Base-by-base conservation (phyloP, 2,888 invertebrate genomes). In the Dendrolimus pini region DNA sequence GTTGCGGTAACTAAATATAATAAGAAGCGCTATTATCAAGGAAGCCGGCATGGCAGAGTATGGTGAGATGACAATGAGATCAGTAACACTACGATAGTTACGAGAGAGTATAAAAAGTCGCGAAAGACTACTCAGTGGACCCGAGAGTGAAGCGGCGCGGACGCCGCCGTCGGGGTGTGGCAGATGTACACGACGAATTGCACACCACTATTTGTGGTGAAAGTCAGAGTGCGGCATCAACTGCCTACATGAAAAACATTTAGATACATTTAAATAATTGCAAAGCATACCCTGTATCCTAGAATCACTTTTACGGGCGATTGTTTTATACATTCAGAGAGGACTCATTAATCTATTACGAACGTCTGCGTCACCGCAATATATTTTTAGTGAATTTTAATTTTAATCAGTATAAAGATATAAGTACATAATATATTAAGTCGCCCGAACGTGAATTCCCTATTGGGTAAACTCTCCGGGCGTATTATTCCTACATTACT, bases 281-380 rank as follows among this genome's bases (percentile, higher is more conserved):
- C 95, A 95, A 96, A 95, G 95, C 95, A 95, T 96, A 96, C 96
- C 96, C 96, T 96, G 96, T 96, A 95, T 95, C 96, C 96, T 95
- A 95, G 93, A 94, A 94, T 94, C 94, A 94, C 94, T 93, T 93
- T 47, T 91, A 92, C 92, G 92, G 92, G 92, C 92, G 87, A 89
- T 91, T 81, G 84, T 85, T 83, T 86, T 85, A 79, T 84, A 84
- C 82, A 87, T 86, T 88, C 86, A 83, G 89, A 87, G 82, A 85
- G 87, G 85, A 85, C 81, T 81, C 82, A 81, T 82, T 82, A 78
- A 75, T 85, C 82, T 86, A 86, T 84, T 83, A 85, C 78, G 80
- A 82, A 84, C 77, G 78, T 82, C 80, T 79, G 86, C 85, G 83
- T 86, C 77, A 75, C 78, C 85, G 86, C 85, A 78, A 81, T 83